Conservation (phyloP, 2,797 vertebrate genomes). For the Premnoplex brunnescens region DNA sequence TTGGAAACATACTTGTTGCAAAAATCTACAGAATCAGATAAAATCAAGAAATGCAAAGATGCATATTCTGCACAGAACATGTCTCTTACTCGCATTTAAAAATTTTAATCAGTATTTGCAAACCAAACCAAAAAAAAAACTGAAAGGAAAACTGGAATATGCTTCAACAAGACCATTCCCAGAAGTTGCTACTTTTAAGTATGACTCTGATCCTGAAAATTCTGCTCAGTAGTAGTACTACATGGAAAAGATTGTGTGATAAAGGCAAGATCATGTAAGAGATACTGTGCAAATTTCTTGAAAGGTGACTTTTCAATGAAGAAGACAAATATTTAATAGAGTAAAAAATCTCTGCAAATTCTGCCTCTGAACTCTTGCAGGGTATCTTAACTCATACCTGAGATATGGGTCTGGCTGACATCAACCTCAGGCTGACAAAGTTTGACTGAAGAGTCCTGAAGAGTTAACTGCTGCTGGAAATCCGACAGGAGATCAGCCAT, state of each 20-base stretch:
- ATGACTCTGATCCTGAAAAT: neutral
- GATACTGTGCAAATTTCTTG: neutral
- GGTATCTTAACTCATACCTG: constrained; percentile 76
- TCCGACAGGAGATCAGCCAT: constrained; percentile 89
- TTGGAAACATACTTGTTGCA: neutral
- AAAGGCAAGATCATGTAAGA: neutral
- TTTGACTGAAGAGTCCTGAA: constrained; percentile 88
- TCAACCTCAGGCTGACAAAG: constrained; percentile 90
- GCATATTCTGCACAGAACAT: neutral
- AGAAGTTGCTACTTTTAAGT: neutral
- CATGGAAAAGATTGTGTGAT: neutral
- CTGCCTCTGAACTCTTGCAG: neutral
- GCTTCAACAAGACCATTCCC: neutral
- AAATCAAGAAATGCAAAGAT: neutral
- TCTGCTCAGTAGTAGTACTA: neutral
- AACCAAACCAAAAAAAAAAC: neutral
- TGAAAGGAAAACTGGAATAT: neutral
- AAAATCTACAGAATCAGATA: neutral
- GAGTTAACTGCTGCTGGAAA: constrained; percentile 91
- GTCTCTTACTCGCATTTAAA: neutral
- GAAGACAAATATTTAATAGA: neutral
- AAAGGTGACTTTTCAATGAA: neutral
- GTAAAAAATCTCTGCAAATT: neutral
- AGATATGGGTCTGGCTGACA: constrained; percentile 89
- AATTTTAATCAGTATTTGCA: neutral